Evolutionary conservation across 2,888 invertebrate species (phyloP).

Genomic region (Cephus spinipes): DNA sequence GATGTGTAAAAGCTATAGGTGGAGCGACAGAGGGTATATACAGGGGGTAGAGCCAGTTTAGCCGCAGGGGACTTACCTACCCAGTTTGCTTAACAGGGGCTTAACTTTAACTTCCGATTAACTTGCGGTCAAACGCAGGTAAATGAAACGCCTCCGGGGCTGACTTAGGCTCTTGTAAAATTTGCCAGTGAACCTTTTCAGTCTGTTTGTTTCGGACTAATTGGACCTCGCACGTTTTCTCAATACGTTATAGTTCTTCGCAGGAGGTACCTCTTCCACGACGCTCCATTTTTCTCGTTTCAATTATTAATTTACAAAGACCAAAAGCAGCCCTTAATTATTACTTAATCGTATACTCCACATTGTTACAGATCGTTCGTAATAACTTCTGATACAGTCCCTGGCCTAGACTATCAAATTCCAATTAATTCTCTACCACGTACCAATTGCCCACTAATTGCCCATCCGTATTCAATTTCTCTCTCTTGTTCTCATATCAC

Average conservation of each 20-base stretch:
- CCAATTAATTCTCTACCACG: constrained; percentile 41
- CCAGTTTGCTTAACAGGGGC: constrained; percentile 33
- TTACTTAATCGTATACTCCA: background rate
- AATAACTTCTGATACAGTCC: constrained; percentile 5
- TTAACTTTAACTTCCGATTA: constrained; percentile 58
- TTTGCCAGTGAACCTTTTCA: constrained; percentile 35
- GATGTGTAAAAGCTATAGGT: background rate
- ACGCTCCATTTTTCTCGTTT: background rate
- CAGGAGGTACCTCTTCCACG: background rate
- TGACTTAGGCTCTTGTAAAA: constrained; percentile 32
- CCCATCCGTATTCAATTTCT: background rate
- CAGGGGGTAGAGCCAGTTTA: constrained; percentile 1
- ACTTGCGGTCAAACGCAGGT: constrained; percentile 51
- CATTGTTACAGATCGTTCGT: background rate
- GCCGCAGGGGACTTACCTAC: constrained; percentile 21
- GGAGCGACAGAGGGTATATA: background rate
- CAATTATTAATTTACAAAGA: background rate
- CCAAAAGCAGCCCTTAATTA: background rate
- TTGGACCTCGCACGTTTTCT: constrained; percentile 22
- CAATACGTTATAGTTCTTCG: background rate
- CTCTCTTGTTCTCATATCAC: background rate
- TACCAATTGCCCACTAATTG: background rate
- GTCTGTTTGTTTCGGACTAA: constrained; percentile 31
- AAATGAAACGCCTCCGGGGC: constrained; percentile 52
- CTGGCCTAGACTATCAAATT: constrained; percentile 45